Evolutionary conservation across 2,888 invertebrate species (phyloP).

Genomic region (Phortica magna): DNA sequence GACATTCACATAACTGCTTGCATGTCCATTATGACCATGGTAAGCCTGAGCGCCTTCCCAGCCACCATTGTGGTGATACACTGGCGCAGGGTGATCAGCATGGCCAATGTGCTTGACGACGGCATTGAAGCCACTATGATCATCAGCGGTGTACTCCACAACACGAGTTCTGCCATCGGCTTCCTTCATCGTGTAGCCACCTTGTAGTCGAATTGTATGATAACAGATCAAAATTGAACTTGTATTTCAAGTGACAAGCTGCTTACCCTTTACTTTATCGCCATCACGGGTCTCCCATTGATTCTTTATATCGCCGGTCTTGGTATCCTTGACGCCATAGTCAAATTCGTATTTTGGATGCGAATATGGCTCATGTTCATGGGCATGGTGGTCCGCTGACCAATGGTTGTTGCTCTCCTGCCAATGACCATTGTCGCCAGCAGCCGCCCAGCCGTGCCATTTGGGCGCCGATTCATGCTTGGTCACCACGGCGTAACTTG

Average conservation of each 20-base stretch:
- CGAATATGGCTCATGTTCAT: slow-evolving; percentile 75
- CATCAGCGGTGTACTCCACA: slow-evolving; percentile 79
- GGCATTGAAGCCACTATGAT: slow-evolving; percentile 79
- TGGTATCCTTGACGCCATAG: slow-evolving; percentile 79
- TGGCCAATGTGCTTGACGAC: slow-evolving; percentile 79
- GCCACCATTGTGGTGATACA: slow-evolving; percentile 41
- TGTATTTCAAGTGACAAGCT: too few species aligned
- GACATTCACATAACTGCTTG: slow-evolving; percentile 50
- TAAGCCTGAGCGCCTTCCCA: slow-evolving; percentile 39
- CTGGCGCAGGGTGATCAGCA: slow-evolving; percentile 53
- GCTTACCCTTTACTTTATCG: slow-evolving; percentile 79
- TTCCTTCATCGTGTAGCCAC: slow-evolving; percentile 78
- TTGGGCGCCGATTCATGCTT: slow-evolving; percentile 58
- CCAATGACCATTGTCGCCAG: slow-evolving; percentile 10
- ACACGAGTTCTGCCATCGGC: slow-evolving; percentile 79
- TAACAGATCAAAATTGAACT: too few species aligned
- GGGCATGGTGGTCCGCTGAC: slow-evolving; percentile 43
- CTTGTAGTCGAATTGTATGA: too few species aligned
- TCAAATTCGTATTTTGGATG: slow-evolving; percentile 79
- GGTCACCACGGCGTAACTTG: slow-evolving; percentile 64
- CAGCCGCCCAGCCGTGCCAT: slow-evolving; percentile 52
- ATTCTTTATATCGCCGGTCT: slow-evolving; percentile 79
- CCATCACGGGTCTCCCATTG: slow-evolving; percentile 80
- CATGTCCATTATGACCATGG: slow-evolving; percentile 43
- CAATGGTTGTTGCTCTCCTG: slow-evolving; percentile 33